Base-by-base conservation (phyloP, 2,797 vertebrate species). In the Orientallactaga sibirica region DNA sequence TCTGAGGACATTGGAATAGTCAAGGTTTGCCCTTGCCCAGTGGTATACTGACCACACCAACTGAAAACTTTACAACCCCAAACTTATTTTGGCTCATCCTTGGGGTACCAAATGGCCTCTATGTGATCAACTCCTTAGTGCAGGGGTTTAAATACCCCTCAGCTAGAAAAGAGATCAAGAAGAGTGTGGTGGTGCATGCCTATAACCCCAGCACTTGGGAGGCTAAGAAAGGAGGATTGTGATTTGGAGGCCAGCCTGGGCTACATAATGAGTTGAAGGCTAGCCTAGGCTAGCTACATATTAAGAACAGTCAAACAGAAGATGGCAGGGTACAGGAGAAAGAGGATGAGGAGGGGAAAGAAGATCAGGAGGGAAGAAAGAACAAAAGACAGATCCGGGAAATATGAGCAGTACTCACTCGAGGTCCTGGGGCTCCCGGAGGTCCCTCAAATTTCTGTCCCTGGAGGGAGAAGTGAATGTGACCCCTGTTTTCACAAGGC, bases 401-500 rank as follows among this genome's bases (percentile, higher is more conserved):
- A n/a, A 52, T 2, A 16, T 11, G 16, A 29, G 25, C 67, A 48
- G 3, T 33, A 89, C 98, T 98, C 97, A 99, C 99, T 95, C 88
- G 91, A 61, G 98, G 98, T 84, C 99, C 99, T 12, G 97, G 98
- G 22, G 92, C 96, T 94, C 99, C 99, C 0, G 97, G 97, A 7
- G 98, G 98, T 89, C 99, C 99, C 74, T 98, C 95, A 33, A 98
- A 98, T 81, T 97, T 89, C 27, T 97, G 95, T 25, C 99, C 99
- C 99, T 99, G 90, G 16, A 85, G 61, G 86, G 29, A 92, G 37
- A 73, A 48, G 43, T 11, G 48, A 33, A 62, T 41, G 52, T 96
- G 62, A 96, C 0, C 25, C 22, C 29, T 20, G 37, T 25, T 15
- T 62, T 0, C 4, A 37, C 15, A n/a, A n/a, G 6, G 0, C 2